These are phyloP conservation scores for Scartelaos histophorus DNA, from an alignment of 2,113 vertebrate genomes.

Conservation along the genomic window DNA sequence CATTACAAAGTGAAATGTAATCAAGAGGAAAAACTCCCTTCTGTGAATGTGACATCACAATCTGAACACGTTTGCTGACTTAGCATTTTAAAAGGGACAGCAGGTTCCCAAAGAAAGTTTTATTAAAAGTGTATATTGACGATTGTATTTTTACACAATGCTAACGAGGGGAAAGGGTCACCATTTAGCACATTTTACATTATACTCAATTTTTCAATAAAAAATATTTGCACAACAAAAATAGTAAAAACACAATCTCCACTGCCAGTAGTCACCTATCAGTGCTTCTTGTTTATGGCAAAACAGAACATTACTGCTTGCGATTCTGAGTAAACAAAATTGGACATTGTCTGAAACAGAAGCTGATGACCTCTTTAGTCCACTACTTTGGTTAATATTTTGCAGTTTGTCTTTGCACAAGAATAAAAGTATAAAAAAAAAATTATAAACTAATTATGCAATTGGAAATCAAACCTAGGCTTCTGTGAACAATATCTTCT, in stretches of 20 bases:
- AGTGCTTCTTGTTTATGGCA: conserved; percentile 21
- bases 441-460: conserved; percentile 28
- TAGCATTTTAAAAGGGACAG: too few species aligned
- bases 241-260: neutral
- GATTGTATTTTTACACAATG: conserved; percentile 21
- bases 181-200: conserved; percentile 28
- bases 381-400: conserved; percentile 14
- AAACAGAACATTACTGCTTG: conserved; percentile 11
- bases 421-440: conserved; percentile 18
- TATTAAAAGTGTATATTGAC: conserved; percentile 31
- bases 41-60: too few species aligned
- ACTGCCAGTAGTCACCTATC: conserved; percentile 12
- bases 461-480: conserved; percentile 44
- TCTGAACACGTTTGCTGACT: too few species aligned
- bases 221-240: conserved; percentile 12
- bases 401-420: neutral
- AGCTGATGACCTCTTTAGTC: neutral
- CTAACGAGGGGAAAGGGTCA: conserved; percentile 8
- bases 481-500: conserved; percentile 17
- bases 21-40: too few species aligned
- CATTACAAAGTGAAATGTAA: too few species aligned
- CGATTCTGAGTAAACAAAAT: neutral
- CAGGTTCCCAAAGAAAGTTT: conserved; percentile 3
- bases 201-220: conserved; percentile 16
- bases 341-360: neutral